phyloP scores from a whole-genome alignment of 2,888 invertebrate genomes.

The Chrysolina haemoptera region DNA sequence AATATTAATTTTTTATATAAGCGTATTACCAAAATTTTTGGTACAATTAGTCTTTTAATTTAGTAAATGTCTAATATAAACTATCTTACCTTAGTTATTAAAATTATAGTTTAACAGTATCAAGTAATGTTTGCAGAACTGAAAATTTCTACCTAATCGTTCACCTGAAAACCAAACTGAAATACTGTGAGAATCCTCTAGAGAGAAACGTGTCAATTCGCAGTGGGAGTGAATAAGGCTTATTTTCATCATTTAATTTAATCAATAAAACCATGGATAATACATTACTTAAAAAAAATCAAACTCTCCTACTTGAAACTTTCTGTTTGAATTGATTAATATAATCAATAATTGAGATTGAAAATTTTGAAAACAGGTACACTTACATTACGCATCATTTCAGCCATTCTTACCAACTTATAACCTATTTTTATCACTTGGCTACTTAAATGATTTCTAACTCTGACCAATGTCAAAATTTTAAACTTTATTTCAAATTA shows the following conservation, averaged over 20 bases:
- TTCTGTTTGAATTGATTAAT: no score
- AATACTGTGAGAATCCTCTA: conserved; percentile 2
- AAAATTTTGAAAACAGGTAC: no score
- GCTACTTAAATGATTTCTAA: no score
- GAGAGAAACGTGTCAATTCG: neutral
- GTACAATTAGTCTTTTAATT: conserved; percentile 60
- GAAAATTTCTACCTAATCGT: conserved; percentile 5
- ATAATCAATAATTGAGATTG: no score
- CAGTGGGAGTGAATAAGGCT: neutral
- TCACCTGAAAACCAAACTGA: conserved; percentile 13
- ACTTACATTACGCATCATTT: no score
- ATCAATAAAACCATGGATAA: neutral
- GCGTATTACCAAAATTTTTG: conserved; percentile 61
- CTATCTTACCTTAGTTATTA: conserved; percentile 41
- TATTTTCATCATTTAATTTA: neutral
- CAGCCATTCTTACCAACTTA: no score
- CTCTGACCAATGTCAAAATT: no score
- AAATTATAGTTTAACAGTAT: conserved; percentile 39
- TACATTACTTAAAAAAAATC: no score
- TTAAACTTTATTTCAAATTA: neutral
- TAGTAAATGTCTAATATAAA: conserved; percentile 47
- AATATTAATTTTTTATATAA: conserved; percentile 57
- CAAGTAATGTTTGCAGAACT: conserved; percentile 24
- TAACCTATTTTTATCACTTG: no score
- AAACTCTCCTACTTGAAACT: no score